Base-by-base conservation (phyloP, 1,140 invertebrate genomes). In the Hylaeus volcanicus region DNA sequence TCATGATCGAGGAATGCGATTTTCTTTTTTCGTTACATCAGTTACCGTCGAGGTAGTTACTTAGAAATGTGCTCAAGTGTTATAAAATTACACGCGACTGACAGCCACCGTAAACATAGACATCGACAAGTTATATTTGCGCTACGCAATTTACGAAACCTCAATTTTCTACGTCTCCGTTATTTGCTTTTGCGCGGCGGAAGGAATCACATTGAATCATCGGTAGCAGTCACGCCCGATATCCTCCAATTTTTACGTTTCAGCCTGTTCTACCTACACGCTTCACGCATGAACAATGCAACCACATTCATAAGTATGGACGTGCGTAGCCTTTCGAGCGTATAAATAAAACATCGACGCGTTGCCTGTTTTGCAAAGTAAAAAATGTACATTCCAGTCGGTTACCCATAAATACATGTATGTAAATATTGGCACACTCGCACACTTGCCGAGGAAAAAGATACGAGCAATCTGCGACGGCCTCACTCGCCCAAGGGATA, bases 341-440 rank as follows among this genome's bases (percentile, higher is more conserved):
- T 60, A 79, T 82, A 79, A 86, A 86, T 83, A 79, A 86, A 75
- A 75, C 63, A 77, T 53, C 15, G 66, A 58, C 72, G 41, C 58
- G 68, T 82, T 58, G 51, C 43, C 41, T n/a, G 39, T 56, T 82
- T 63, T 63, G 48, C 56, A 15, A 12, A 26, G 5, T 45, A 14
- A 56, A 76, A 83, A 74, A 80, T 75, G 56, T 41, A 39, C 82
- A 80, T 73, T 56, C 80, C 72, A 2, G 5, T 56, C 39, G 58
- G 39, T 69, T 71, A 60, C 51, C 56, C 26, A 68, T 61, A 48
- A n/a, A 45, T 53, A 45, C 41, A 26, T 12, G 66, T 14, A n/a
- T 15, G 41, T n/a, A 79, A 51, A 51, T 51, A 51, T 51, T 51
- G 2, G 9, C 11, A 9, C 51, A 51, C 51, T 6, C 9, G 65